Base-by-base conservation (phyloP, 2,113 vertebrate species). In the Ardeotis arabs region DNA sequence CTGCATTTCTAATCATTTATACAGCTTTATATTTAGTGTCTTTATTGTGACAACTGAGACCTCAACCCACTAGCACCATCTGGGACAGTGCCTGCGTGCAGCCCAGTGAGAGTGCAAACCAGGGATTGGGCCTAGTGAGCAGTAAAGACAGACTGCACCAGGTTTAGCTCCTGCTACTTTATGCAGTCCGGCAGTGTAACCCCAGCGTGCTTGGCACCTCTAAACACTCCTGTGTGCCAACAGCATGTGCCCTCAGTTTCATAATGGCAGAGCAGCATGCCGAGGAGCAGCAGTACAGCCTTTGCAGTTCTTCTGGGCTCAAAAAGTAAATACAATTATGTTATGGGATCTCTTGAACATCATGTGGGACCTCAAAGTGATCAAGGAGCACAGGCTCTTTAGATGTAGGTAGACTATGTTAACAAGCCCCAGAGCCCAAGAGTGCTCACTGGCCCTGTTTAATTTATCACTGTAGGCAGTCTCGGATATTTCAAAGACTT, bases 161-260 rank as follows among this genome's bases (percentile, higher is more conserved):
- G 3, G 7, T 18, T 21, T 35, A n/a, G 23, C 28, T 35, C 10
- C 13, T 18, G 14, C 14, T 5, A 4, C n/a, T 75, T 21, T 7
- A 2, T 9, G 3, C 5, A 13, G 53, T 37, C 28, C 52, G 0
- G 2, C 67, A 29, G 72, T 35, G 16, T 35, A 18, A 14, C 11
- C 10, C 28, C 21, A 4, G n/a, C 0, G 0, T 41, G 12, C 64
- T 28, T 33, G 77, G 56, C 28, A 23, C 20, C 31, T 39, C 25
- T 7, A 31, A 31, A 41, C 5, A 8, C 24, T 39, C 3, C 49
- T 22, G 20, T 4, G 31, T 41, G 33, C 49, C 44, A 69, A n/a
- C 29, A 33, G 37, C 24, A 21, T 10, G 3, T 35, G 29, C 72
- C 39, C 21, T 3, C 56, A 7, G 29, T 72, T 74, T 58, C 49